Evolutionary conservation across 2,797 vertebrate genomes (phyloP).

Genomic region (Coregonus ussuriensis): DNA sequence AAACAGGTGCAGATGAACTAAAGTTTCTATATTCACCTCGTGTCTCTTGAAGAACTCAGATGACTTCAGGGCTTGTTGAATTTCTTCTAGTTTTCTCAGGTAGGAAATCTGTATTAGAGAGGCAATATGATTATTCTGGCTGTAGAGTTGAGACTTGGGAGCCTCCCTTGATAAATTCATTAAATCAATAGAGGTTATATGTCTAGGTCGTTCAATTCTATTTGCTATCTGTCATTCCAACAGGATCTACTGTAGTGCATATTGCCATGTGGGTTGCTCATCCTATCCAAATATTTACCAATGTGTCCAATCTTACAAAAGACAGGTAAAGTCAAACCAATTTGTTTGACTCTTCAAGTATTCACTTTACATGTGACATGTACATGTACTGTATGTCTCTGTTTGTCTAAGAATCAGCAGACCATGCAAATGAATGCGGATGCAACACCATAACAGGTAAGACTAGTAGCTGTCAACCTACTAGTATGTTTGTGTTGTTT

Average conservation of each 20-base stretch:
- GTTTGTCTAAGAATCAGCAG: background rate
- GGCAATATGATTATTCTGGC: background rate
- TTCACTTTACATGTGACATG: background rate
- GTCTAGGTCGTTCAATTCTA: background rate
- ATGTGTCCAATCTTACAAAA: background rate
- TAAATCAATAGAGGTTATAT: background rate
- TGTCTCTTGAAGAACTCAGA: slow-evolving; percentile 93
- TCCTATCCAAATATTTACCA: background rate
- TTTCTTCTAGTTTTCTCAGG: slow-evolving; percentile 86
- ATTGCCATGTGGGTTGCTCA: background rate
- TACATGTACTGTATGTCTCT: background rate
- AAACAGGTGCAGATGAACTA: background rate
- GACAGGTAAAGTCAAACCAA: background rate
- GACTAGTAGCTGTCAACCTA: slow-evolving; percentile 65
- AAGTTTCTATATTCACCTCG: slow-evolving; percentile 81
- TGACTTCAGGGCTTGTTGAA: slow-evolving; percentile 82
- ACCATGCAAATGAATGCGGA: background rate
- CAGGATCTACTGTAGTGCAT: background rate
- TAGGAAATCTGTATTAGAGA: slow-evolving; percentile 82
- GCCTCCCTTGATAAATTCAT: background rate
- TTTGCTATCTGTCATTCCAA: too few relatives aligned
- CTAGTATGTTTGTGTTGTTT: slow-evolving; percentile 83
- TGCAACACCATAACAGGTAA: slow-evolving; percentile 21
- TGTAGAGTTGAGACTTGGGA: background rate
- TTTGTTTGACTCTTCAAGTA: background rate